Percentiles rank a stretch among this genome's conserved stretches.
Conservation (phyloP, 1,140 invertebrate genomes). For the Nephila pilipes region DNA sequence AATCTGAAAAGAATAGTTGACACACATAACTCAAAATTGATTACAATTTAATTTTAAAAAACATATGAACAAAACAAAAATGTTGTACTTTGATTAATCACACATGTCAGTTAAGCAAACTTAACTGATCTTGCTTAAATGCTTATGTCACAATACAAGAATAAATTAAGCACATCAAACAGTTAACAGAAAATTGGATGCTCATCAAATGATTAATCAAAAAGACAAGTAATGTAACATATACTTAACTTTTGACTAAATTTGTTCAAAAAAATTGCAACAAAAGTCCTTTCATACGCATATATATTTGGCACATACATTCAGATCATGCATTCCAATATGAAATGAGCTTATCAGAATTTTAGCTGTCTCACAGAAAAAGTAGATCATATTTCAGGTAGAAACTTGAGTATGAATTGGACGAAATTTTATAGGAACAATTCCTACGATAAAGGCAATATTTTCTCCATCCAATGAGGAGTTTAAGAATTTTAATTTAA, state of each 20-base stretch:
- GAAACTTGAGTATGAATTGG: slow-evolving; percentile 4
- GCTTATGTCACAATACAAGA: background rate
- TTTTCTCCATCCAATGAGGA: background rate
- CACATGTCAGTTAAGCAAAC: background rate
- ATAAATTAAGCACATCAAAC: background rate
- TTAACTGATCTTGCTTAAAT: slow-evolving; percentile 9
- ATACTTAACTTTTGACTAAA: background rate
- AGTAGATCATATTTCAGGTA: background rate
- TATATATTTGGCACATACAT: slow-evolving; percentile 48
- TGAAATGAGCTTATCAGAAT: background rate
- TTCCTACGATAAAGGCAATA: slow-evolving; percentile 44
- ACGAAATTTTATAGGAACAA: slow-evolving; percentile 62
- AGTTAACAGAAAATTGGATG: background rate
- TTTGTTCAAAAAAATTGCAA: background rate
- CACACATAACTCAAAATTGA: background rate
- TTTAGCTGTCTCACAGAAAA: background rate
- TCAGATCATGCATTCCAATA: slow-evolving; percentile 19
- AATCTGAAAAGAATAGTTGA: background rate
- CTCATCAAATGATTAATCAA: background rate
- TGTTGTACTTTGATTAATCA: slow-evolving; percentile 28
- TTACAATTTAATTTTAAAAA: background rate
- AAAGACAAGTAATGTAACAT: background rate
- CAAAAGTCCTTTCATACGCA: background rate
- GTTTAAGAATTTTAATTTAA: slow-evolving; percentile 24
- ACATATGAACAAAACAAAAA: background rate